Conservation (phyloP, 2,113 vertebrate genomes). For the Amblyopsis rosae region DNA sequence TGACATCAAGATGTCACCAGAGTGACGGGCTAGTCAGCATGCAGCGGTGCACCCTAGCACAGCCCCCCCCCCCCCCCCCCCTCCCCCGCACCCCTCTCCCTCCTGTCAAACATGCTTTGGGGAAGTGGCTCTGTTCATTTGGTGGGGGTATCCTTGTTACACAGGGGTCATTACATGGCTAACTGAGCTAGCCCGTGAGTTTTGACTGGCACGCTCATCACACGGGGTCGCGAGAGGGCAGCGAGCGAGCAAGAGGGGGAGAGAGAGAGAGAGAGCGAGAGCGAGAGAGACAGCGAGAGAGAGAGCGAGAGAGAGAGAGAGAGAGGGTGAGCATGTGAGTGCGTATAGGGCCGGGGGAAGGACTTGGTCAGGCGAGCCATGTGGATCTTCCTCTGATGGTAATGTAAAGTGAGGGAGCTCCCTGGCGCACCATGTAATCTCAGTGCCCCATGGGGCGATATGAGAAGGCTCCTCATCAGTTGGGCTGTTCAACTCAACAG, state of each 20-base stretch:
- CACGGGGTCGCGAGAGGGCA: conserved; percentile 71
- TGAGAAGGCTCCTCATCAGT: conserved; percentile 67
- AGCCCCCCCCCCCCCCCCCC: conserved; percentile 20
- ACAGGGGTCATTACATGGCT: conserved; percentile 77
- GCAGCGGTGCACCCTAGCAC: conserved; percentile 66
- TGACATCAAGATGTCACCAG: conserved; percentile 90
- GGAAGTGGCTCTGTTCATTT: conserved; percentile 66
- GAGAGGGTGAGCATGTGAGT: conserved; percentile 1
- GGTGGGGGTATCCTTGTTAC: conserved; percentile 67
- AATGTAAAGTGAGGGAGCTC: conserved; percentile 67
- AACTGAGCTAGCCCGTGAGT: conserved; percentile 56
- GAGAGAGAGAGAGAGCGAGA: no score
- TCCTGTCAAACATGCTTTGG: conserved; percentile 77
- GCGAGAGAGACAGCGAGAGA: neutral
- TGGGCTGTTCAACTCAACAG: conserved; percentile 30
- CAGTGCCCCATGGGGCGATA: conserved; percentile 50
- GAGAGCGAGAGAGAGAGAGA: neutral
- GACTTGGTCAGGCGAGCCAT: conserved; percentile 18
- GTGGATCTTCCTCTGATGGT: conserved; percentile 51
- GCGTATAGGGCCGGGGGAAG: conserved; percentile 15
- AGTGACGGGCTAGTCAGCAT: conserved; percentile 75
- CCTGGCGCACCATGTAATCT: conserved; percentile 51
- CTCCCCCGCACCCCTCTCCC: conserved; percentile 31
- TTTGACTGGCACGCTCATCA: conserved; percentile 74
- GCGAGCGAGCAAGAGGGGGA: no score